Evolutionary conservation across 2,888 invertebrate species (phyloP), one percentile per base, ranked within the genome.

Genomic region (Coelopa pilipes): DNA sequence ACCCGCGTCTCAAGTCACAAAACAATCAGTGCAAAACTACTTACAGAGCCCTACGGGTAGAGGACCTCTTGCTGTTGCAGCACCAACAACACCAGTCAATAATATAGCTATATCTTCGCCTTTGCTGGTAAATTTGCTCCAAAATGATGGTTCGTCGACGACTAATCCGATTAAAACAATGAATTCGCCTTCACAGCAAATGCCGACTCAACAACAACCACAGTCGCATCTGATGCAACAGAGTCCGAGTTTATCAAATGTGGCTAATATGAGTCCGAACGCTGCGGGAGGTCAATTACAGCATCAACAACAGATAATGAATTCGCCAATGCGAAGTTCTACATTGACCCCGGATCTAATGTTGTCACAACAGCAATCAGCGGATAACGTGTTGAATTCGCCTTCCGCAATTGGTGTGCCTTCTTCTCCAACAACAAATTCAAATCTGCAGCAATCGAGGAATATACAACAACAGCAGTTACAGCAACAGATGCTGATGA

Each of bases 111-210:
- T 93, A 87, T 96, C 92, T 78, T 97, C 96, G 84, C 97, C 97
- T 24, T 89, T 97, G 79, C 89, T 97, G 78, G 97, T 97, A 49
- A 97, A 97, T 88, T 89, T 97, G 79, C 89, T 97, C 81, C 97
- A 97, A 89, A 97, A 95, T 84, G 96, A 96, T 83, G 93, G 83
- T 47, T 73, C 74, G 68, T 68, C 76, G 13, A 77, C 80, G 57
- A 78, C 78, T 75, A 79, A 81, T 73, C 84, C 84, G 82, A 79
- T 84, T 70, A 79, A 81, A 62, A 75, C 79, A 57, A 83, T 81
- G 72, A 73, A 83, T 79, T 81, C 86, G 65, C 81, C 82, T 0
- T 82, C 82, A 71, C 78, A 74, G 21, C 78, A 79, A 15, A 70
- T 75, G 15, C 67, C 74, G 10, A 19, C 24, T 46, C 73, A 72